Evolutionary conservation across 2,797 vertebrate species (phyloP), one percentile per base, ranked within the genome.

Genomic region (Orestias chungarensis): DNA sequence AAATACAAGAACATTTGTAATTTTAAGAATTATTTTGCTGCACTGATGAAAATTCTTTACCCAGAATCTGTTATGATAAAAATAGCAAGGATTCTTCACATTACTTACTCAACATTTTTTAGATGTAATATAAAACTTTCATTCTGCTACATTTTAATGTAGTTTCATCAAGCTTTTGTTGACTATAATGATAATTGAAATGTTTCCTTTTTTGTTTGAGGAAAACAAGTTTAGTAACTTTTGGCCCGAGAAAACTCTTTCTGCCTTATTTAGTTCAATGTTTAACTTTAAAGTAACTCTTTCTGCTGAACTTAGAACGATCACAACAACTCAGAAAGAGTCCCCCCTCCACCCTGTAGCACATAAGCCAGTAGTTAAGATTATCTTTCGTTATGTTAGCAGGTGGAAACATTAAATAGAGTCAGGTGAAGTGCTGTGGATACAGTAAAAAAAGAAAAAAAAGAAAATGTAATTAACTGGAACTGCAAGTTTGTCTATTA

Each of bases 321-420:
- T 77, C 73, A 76, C n/a, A 18, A 70, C 49, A 81, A 82, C 78
- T 78, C n/a, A n/a, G n/a, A n/a, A n/a, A n/a, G n/a, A 43, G 72
- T 74, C 38, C 11, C 3, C 27, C 46, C 82, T 46, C 82, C 72
- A 11, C 73, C 68, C 82, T 25, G 25, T 49, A 33, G 18, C 6
- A 27, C 47, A 69, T 50, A 54, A 65, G 68, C 43, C 78, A 50
- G 43, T 64, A 44, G 54, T 70, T 54, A 27, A 49, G 59, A 80
- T 71, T 46, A 78, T 1, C 71, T 86, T 86, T 81, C n/a, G n/a
- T n/a, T n/a, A n/a, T n/a, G n/a, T n/a, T n/a, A n/a, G n/a, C n/a
- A n/a, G n/a, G n/a, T n/a, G n/a, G n/a, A n/a, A n/a, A n/a, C n/a
- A n/a, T n/a, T n/a, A n/a, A n/a, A n/a, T n/a, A n/a, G n/a, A n/a